phyloP scores from a whole-genome alignment of 2,113 vertebrate species.

The Solea solea region DNA sequence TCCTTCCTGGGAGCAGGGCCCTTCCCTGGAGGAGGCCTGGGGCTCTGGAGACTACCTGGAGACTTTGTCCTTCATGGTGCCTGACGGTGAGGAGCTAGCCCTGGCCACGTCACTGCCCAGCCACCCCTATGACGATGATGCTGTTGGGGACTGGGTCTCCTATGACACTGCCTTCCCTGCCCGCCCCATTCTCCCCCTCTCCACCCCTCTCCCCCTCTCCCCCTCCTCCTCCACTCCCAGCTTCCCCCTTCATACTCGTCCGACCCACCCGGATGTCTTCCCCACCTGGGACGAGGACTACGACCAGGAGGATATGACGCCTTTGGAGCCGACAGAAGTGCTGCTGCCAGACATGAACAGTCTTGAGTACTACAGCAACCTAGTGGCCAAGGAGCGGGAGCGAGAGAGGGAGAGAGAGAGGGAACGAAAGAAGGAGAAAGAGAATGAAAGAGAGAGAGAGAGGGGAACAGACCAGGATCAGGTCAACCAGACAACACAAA shows the following conservation, averaged over 20 bases:
- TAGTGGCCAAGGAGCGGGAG: slow-evolving; percentile 72
- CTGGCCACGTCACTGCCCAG: slow-evolving; percentile 72
- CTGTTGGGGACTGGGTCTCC: slow-evolving; percentile 47
- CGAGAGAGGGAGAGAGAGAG: slow-evolving; percentile 22
- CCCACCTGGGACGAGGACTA: slow-evolving; percentile 73
- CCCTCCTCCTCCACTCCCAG: slow-evolving; percentile 69
- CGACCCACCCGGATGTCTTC: slow-evolving; percentile 49
- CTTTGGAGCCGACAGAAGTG: slow-evolving; percentile 82
- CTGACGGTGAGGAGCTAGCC: slow-evolving; percentile 77
- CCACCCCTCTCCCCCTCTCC: slow-evolving; percentile 57
- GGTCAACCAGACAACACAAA: slow-evolving; percentile 25
- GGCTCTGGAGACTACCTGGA: slow-evolving; percentile 89
- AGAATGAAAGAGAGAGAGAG: neutral
- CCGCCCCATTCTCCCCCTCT: slow-evolving; percentile 67
- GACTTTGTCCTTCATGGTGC: slow-evolving; percentile 80
- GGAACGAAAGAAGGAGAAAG: slow-evolving; percentile 4
- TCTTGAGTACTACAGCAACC: slow-evolving; percentile 82
- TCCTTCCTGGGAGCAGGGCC: slow-evolving; percentile 68
- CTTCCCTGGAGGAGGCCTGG: slow-evolving; percentile 80
- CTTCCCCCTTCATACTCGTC: slow-evolving; percentile 51
- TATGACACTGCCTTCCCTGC: slow-evolving; percentile 73
- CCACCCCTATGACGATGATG: slow-evolving; percentile 77
- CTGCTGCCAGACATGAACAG: slow-evolving; percentile 85
- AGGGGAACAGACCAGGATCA: neutral
- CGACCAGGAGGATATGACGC: slow-evolving; percentile 77